Conservation (phyloP, 2,113 vertebrate genomes). For the Microtus oregoni region DNA sequence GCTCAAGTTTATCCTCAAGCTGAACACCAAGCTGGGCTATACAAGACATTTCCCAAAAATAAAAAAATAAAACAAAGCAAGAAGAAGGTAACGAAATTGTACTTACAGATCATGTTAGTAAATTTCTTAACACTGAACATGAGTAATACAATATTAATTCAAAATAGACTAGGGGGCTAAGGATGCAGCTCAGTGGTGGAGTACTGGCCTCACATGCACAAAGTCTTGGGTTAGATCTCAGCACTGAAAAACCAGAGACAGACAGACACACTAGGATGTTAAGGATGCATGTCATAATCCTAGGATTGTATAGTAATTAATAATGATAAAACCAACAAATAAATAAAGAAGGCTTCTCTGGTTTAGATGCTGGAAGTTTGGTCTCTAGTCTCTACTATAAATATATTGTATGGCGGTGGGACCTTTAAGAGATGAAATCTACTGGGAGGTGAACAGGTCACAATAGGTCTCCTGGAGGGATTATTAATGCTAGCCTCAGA, state of each 20-base stretch:
- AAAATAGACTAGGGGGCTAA: background rate
- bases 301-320: background rate
- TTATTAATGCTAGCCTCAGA: background rate
- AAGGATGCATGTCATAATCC: background rate
- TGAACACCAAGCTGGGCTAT: background rate
- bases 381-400: background rate
- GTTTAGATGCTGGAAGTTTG: background rate
- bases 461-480: background rate
- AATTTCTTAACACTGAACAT: slow-evolving; percentile 39
- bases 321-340: background rate
- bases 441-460: background rate
- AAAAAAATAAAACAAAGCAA: background rate
- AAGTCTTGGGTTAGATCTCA: background rate
- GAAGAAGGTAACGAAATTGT: background rate
- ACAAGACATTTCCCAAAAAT: background rate
- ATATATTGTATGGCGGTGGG: background rate
- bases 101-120: background rate
- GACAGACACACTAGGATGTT: background rate
- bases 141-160: slow-evolving; percentile 7
- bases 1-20: background rate
- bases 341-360: background rate
- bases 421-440: background rate
- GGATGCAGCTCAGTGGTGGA: background rate
- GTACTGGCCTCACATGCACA: background rate
- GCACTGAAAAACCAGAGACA: background rate